A percentile compares a stretch with the other conserved stretches of the same genome.
Conservation (phyloP, 2,797 vertebrate species). For the Psittacula echo region DNA sequence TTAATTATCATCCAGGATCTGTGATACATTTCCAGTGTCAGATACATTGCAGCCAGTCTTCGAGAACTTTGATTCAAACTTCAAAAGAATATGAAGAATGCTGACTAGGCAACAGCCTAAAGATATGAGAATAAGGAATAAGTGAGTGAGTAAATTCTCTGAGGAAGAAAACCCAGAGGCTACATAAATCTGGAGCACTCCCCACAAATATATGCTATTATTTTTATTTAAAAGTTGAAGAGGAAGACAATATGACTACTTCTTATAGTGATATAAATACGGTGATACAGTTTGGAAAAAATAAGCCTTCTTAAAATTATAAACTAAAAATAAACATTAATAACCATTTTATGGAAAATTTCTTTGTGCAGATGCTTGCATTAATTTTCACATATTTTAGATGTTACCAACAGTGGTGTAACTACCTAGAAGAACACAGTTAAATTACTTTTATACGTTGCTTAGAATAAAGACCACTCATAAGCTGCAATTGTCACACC, state of each 20-base stretch:
- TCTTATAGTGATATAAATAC: neutral
- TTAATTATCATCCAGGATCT: neutral
- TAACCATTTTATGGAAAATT: fast-evolving
- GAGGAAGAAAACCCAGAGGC: neutral
- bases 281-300: neutral
- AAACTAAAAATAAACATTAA: neutral
- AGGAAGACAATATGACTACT: neutral
- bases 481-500: neutral
- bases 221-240: neutral
- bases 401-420: neutral
- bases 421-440: neutral
- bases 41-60: neutral
- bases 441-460: neutral
- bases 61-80: conserved; percentile 6
- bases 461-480: neutral
- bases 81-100: conserved; percentile 11
- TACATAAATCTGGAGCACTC: neutral
- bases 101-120: conserved; percentile 2
- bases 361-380: neutral
- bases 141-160: neutral
- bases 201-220: neutral
- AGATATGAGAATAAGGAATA: neutral
- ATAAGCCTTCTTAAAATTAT: fast-evolving
- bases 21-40: neutral
- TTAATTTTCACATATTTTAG: neutral